Evolutionary conservation across 1,140 invertebrate species (phyloP).

Genomic region (Brevipalpus yothersi): DNA sequence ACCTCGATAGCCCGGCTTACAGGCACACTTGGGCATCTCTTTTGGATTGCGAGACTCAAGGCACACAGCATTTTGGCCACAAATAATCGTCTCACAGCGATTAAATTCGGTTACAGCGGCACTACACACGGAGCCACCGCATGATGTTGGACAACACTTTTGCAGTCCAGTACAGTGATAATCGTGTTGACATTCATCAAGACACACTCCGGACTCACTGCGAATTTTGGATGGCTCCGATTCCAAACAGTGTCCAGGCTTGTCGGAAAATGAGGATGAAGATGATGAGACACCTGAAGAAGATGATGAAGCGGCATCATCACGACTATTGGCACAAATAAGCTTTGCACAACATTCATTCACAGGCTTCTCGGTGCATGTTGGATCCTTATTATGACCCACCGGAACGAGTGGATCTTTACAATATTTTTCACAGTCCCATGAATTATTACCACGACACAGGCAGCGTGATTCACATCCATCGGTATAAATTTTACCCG

Average conservation of each 20-base stretch:
- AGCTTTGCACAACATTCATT: not conserved
- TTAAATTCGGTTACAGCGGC: not conserved
- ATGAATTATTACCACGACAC: conserved; percentile 40
- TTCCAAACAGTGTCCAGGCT: conserved; percentile 10
- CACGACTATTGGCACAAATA: not conserved
- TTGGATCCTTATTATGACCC: not conserved
- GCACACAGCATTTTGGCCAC: conserved; percentile 16
- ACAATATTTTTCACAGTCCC: conserved; percentile 41
- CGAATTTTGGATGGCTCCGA: not conserved
- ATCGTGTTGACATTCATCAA: conserved; percentile 12
- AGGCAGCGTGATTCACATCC: conserved; percentile 47
- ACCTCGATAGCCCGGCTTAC: conserved; percentile 18
- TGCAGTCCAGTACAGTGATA: conserved; percentile 10
- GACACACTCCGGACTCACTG: conserved; percentile 1
- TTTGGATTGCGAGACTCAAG: not conserved
- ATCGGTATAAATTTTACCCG: conserved; percentile 43
- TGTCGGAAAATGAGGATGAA: not conserved
- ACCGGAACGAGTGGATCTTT: not conserved
- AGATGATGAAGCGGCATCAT: not conserved
- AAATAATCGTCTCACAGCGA: conserved; percentile 8
- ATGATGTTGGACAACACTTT: conserved; percentile 14
- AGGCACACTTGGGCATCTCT: conserved; percentile 16
- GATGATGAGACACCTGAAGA: not conserved
- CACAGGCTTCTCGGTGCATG: not conserved
- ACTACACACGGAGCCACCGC: conserved; percentile 11